Conservation (phyloP, 2,888 invertebrate genomes). For the Eretmocerus hayati region DNA sequence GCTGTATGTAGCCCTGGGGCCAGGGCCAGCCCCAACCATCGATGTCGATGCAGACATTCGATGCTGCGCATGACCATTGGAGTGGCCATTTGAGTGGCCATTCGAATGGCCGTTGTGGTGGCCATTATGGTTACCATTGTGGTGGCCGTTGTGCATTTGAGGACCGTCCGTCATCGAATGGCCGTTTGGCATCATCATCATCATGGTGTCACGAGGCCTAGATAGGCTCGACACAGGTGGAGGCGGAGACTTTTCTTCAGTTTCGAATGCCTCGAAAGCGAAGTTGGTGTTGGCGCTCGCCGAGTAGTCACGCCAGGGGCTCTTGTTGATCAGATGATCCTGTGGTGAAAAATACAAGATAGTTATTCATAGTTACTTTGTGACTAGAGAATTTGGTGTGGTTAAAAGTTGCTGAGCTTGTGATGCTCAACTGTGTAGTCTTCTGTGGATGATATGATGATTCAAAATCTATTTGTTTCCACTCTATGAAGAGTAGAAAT, state of each 20-base stretch:
- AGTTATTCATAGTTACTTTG: no score
- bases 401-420: no score
- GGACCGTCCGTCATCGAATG: slow-evolving; percentile 14
- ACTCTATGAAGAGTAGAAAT: no score
- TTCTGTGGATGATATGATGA: no score
- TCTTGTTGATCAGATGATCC: slow-evolving; percentile 76
- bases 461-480: no score
- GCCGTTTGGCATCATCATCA: slow-evolving; percentile 26
- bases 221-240: slow-evolving; percentile 43
- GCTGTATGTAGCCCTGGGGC: slow-evolving; percentile 64
- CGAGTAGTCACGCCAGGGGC: slow-evolving; percentile 85
- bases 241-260: slow-evolving; percentile 61
- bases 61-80: slow-evolving; percentile 8
- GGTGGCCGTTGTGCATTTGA: slow-evolving; percentile 43
- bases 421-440: no score
- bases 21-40: slow-evolving; percentile 28
- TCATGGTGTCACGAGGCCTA: slow-evolving; percentile 31
- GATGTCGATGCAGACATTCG: slow-evolving; percentile 21
- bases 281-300: slow-evolving; percentile 74
- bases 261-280: slow-evolving; percentile 82
- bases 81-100: slow-evolving; percentile 14
- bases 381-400: no score
- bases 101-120: slow-evolving; percentile 9
- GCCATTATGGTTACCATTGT: slow-evolving; percentile 21
- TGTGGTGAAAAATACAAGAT: no score